A percentile compares a stretch with the other conserved stretches of the same genome.
phyloP scores from a whole-genome alignment of 1,140 invertebrate genomes.

The Littorina saxatilis region DNA sequence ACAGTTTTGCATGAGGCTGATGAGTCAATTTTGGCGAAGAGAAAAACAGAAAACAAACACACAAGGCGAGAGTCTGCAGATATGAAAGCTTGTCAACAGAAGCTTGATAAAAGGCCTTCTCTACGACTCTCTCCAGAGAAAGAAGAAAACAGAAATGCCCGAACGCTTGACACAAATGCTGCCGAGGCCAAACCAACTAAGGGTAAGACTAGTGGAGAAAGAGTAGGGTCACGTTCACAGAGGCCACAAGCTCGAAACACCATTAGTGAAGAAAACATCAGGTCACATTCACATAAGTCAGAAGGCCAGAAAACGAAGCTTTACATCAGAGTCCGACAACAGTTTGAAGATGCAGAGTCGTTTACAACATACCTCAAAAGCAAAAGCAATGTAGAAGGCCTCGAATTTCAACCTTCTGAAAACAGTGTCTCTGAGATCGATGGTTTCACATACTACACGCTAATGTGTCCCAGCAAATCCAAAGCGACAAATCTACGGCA shows the following conservation, averaged over 20 bases:
- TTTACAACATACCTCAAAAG: not conserved
- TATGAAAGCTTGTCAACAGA: too few species aligned
- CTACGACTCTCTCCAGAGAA: not conserved
- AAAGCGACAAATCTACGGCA: not conserved
- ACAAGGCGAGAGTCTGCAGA: too few species aligned
- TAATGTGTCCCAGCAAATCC: conserved; percentile 3
- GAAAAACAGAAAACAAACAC: too few species aligned
- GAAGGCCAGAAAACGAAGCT: not conserved
- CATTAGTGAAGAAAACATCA: not conserved
- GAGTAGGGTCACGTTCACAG: not conserved
- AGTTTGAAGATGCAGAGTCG: not conserved
- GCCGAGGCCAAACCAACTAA: not conserved
- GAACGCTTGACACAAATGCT: not conserved
- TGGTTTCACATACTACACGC: not conserved
- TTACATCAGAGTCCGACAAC: not conserved
- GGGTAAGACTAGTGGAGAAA: not conserved
- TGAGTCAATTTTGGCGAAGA: too few species aligned
- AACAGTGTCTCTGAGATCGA: not conserved
- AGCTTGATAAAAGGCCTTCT: too few species aligned
- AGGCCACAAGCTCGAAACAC: not conserved
- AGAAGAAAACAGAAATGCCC: not conserved
- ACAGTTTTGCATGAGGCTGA: too few species aligned
- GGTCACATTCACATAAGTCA: not conserved
- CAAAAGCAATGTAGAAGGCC: not conserved
- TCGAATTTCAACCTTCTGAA: too few species aligned